A percentile compares a stretch with the other conserved stretches of the same genome.
Conservation (phyloP, 53 echinoderm and acorn worm genomes). For the Glandiceps talaboti region DNA sequence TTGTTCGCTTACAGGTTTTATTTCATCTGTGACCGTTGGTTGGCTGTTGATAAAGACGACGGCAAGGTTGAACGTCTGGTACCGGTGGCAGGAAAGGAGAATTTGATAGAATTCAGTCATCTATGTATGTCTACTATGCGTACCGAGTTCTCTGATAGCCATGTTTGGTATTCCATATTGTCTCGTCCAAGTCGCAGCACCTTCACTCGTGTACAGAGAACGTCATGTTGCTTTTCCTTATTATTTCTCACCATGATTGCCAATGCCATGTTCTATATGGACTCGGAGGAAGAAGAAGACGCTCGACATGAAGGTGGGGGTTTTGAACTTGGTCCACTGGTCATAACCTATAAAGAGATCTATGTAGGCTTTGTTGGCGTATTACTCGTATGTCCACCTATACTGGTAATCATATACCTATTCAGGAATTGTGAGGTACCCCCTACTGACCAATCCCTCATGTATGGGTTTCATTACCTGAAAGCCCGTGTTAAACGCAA, state of each 20-base stretch:
- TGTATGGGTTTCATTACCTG: neutral
- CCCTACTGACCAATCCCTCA: neutral
- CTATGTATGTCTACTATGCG: neutral
- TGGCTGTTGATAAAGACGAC: neutral
- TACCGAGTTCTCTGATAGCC: neutral
- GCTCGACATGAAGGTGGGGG: neutral
- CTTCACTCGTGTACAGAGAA: neutral
- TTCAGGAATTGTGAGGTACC: constrained; percentile 42
- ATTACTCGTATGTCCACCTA: constrained; percentile 43
- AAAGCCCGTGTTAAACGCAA: constrained; percentile 3
- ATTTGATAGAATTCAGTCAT: neutral
- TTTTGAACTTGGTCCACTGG: constrained; percentile 31
- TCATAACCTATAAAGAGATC: constrained; percentile 33
- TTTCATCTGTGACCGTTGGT: neutral
- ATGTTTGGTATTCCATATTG: neutral
- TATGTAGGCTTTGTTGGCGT: constrained; percentile 48
- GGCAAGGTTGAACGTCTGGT: neutral
- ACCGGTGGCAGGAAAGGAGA: neutral
- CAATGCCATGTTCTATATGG: neutral
- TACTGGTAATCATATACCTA: constrained; percentile 52
- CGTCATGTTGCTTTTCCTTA: neutral
- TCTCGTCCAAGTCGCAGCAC: neutral
- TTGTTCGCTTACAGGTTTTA: neutral
- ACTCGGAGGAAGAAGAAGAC: neutral
- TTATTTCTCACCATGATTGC: neutral